Conservation (phyloP, 2,797 vertebrate genomes). For the Taenioides sp. region DNA sequence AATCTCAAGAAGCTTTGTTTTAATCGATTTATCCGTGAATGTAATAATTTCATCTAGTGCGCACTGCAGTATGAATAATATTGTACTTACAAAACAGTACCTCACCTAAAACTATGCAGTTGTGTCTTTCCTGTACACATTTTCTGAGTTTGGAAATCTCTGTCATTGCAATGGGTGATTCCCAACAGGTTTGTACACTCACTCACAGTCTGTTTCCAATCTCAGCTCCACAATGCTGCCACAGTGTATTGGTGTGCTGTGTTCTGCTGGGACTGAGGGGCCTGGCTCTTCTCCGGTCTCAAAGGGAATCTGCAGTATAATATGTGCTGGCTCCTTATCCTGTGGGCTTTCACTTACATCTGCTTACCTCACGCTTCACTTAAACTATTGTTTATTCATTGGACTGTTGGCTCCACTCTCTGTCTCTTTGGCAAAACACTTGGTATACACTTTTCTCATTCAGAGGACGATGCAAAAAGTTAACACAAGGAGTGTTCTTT, state of each 20-base stretch:
- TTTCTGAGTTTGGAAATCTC: neutral
- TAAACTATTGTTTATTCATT: slow-evolving; percentile 24
- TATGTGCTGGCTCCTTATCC: slow-evolving; percentile 39
- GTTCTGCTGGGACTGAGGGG: slow-evolving; percentile 48
- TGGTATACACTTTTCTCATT: neutral
- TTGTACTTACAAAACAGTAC: neutral
- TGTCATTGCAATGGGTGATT: slow-evolving; percentile 15
- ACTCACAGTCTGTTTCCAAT: slow-evolving; percentile 19
- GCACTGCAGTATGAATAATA: neutral
- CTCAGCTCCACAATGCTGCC: slow-evolving; percentile 46
- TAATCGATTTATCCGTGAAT: neutral
- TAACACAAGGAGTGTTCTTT: no score
- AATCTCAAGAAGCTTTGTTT: neutral
- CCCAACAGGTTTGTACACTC: slow-evolving; percentile 22
- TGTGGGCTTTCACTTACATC: slow-evolving; percentile 29
- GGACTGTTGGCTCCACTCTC: slow-evolving; percentile 21
- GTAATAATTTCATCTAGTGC: neutral
- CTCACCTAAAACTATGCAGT: no score
- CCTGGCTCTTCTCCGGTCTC: slow-evolving; percentile 32
- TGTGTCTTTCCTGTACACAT: neutral
- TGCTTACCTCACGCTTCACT: slow-evolving; percentile 25
- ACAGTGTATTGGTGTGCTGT: slow-evolving; percentile 50
- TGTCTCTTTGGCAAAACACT: slow-evolving; percentile 9
- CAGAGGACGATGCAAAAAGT: no score
- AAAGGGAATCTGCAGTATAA: slow-evolving; percentile 51